A percentile compares a stretch with the other conserved stretches of the same genome.
Conservation (phyloP, 2,113 vertebrate genomes). For the Brachypodius melanocephalos region DNA sequence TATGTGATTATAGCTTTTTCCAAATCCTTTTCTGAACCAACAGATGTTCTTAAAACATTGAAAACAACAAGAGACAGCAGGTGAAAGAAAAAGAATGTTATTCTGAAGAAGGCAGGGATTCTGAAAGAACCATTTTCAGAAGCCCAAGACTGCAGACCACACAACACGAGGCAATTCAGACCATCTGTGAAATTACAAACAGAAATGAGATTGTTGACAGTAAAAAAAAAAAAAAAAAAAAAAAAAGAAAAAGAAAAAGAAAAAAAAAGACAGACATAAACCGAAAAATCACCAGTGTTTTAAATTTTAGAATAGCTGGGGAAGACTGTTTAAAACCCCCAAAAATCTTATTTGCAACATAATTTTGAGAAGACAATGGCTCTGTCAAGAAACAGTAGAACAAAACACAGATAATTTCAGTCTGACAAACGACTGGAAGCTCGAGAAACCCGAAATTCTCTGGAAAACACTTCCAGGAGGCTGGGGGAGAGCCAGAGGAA, state of each 20-base stretch:
- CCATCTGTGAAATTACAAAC: background rate
- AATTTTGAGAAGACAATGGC: background rate
- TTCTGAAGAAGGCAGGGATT: background rate
- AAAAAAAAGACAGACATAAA: background rate
- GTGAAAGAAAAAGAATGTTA: background rate
- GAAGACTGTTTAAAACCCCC: background rate
- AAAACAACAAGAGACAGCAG: background rate
- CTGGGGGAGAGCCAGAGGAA: background rate
- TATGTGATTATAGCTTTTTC: background rate
- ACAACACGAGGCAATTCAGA: background rate
- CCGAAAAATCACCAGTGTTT: background rate
- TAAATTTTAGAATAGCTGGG: background rate
- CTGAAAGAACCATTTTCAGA: background rate
- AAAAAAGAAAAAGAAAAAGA: too few relatives aligned
- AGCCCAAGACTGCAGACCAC: background rate
- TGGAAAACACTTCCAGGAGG: accelerated
- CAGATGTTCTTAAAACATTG: background rate
- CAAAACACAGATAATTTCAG: accelerated
- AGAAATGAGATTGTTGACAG: background rate
- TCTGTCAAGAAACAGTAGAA: background rate
- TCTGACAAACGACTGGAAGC: background rate
- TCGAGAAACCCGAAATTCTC: background rate
- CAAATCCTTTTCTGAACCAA: background rate
- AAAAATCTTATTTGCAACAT: background rate
- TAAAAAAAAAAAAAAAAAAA: background rate